A percentile compares a stretch with the other conserved stretches of the same genome.
Conservation (phyloP, 2,888 invertebrate species). For the Tenodera sinensis region DNA sequence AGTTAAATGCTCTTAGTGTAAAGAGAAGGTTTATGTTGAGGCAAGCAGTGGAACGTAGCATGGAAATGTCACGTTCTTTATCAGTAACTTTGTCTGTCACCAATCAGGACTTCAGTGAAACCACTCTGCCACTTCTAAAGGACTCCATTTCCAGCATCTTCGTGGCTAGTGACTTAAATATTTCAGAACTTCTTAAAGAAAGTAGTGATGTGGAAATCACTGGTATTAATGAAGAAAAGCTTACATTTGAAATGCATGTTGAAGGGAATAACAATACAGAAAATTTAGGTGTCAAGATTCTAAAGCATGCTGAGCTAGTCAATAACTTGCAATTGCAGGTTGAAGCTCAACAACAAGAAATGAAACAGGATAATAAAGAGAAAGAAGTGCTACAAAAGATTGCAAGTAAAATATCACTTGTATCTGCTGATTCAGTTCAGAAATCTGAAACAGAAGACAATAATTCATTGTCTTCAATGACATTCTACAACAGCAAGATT, state of each 20-base stretch:
- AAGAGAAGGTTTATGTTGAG: conserved; percentile 17
- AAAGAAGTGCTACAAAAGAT: not conserved
- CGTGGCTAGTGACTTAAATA: conserved; percentile 4
- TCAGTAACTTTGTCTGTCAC: conserved; percentile 16
- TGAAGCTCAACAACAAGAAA: conserved; percentile 39
- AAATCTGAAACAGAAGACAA: not conserved
- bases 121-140: not conserved
- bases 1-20: not conserved
- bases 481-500: conserved; percentile 17
- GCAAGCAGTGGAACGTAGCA: conserved; percentile 25
- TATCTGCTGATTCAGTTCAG: not conserved
- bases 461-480: conserved; percentile 14
- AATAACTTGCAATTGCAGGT: conserved; percentile 42
- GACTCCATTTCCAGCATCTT: conserved; percentile 17
- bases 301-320: conserved; percentile 32
- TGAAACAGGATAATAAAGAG: conserved; percentile 17
- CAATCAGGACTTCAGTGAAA: conserved; percentile 4
- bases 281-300: not conserved
- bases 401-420: not conserved
- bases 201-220: conserved; percentile 1
- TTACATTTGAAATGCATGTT: not conserved
- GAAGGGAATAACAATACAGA: not conserved
- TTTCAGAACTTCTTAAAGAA: conserved; percentile 22
- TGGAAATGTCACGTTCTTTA: conserved; percentile 25
- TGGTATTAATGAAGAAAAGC: not conserved